Evolutionary conservation across 2,888 invertebrate genomes (phyloP).

Genomic region (Sphinx pinastri): DNA sequence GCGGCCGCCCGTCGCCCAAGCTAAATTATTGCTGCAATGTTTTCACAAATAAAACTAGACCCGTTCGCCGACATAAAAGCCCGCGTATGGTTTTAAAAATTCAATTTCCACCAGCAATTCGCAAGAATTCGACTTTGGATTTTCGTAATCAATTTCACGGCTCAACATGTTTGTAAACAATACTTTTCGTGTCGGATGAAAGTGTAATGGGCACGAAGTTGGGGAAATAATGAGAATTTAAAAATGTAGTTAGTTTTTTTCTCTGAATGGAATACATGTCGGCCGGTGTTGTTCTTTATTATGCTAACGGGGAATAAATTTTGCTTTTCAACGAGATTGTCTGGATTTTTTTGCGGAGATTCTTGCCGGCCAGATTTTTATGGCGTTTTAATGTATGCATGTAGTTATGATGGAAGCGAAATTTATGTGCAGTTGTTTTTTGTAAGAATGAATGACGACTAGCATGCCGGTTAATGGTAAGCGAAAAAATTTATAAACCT

Average conservation of each 20-base stretch:
- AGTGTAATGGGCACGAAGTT: conserved; percentile 46
- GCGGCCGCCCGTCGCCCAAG: conserved; percentile 40
- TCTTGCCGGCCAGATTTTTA: background rate
- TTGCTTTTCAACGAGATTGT: conserved; percentile 16
- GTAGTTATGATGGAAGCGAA: background rate
- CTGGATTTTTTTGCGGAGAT: background rate
- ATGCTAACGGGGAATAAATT: conserved; percentile 15
- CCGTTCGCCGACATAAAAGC: conserved; percentile 46
- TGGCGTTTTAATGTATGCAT: conserved; percentile 2
- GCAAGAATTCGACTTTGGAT: conserved; percentile 44
- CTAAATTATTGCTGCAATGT: conserved; percentile 62
- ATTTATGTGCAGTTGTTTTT: too few species aligned
- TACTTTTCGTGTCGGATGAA: conserved; percentile 42
- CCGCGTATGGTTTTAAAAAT: conserved; percentile 56
- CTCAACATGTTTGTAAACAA: conserved; percentile 48
- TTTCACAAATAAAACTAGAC: conserved; percentile 54
- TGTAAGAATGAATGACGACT: too few species aligned
- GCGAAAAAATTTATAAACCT: too few species aligned
- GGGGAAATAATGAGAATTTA: conserved; percentile 57
- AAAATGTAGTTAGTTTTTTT: conserved; percentile 50
- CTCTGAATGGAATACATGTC: conserved; percentile 39
- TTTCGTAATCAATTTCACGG: conserved; percentile 53
- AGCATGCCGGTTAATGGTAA: too few species aligned
- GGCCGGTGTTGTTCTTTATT: conserved; percentile 15
- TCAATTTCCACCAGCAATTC: conserved; percentile 52